Evolutionary conservation across 2,797 vertebrate genomes (phyloP).

Genomic region (Anomalospiza imberbis): DNA sequence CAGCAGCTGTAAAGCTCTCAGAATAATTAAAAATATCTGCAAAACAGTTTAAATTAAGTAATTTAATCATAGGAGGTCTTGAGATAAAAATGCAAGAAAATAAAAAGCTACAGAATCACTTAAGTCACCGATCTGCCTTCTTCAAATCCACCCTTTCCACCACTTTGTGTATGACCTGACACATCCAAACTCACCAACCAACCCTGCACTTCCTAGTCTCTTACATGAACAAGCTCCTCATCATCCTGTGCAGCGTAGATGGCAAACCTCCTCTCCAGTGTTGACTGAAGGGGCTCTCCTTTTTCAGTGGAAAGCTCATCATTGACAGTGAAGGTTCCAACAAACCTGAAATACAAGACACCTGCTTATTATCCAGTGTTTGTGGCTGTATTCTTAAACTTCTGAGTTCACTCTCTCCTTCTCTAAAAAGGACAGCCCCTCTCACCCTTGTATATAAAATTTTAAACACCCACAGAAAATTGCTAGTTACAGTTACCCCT

Average conservation of each 20-base stretch:
- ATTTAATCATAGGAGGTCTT: background rate
- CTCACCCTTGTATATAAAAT: background rate
- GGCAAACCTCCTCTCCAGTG: slow-evolving; percentile 84
- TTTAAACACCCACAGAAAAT: background rate
- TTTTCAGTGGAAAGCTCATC: slow-evolving; percentile 78
- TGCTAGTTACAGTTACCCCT: background rate
- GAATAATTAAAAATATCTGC: slow-evolving; percentile 89
- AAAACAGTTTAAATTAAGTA: background rate
- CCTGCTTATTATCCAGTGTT: background rate
- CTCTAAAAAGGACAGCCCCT: background rate
- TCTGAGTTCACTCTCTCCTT: background rate
- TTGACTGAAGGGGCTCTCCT: slow-evolving; percentile 55
- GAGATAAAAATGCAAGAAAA: background rate
- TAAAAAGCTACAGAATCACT: background rate
- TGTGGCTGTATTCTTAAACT: background rate
- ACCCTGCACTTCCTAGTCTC: slow-evolving; percentile 33
- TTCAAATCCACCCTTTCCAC: background rate
- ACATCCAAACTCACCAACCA: background rate
- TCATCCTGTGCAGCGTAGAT: slow-evolving; percentile 81
- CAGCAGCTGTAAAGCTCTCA: slow-evolving; percentile 86
- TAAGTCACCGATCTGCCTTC: background rate
- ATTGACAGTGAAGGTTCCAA: slow-evolving; percentile 86
- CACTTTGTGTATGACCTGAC: background rate
- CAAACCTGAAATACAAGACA: slow-evolving; percentile 77
- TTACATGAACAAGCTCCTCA: slow-evolving; percentile 91